These are phyloP conservation scores for Okamejei kenojei DNA, from an alignment of 2,797 vertebrate genomes.

Conservation along the genomic window DNA sequence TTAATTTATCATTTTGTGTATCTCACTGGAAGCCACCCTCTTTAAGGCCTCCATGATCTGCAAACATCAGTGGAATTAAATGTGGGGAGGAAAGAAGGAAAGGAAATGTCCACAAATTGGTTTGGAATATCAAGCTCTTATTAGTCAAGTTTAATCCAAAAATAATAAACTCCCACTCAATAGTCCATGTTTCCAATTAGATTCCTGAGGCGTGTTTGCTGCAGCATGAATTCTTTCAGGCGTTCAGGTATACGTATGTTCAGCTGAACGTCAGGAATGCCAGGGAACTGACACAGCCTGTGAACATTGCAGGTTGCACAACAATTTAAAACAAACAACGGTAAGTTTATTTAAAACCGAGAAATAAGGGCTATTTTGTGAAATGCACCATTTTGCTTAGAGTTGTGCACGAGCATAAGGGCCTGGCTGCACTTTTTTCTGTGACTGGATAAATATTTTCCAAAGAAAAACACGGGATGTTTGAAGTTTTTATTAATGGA, in stretches of 20 bases:
- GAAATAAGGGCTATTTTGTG: background rate
- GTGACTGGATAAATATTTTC: too few species aligned
- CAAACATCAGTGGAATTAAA: background rate
- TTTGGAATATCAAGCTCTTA: background rate
- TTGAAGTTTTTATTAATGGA: too few species aligned
- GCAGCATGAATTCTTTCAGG: background rate
- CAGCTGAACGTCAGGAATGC: background rate
- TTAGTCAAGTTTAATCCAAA: background rate
- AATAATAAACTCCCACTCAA: background rate
- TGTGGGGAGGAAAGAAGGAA: background rate
- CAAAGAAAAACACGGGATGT: too few species aligned
- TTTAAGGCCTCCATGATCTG: background rate
- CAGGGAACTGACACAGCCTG: background rate
- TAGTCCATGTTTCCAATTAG: background rate
- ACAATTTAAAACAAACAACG: background rate
- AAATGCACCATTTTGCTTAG: background rate
- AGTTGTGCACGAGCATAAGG: too few species aligned
- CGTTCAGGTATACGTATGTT: conserved; percentile 1
- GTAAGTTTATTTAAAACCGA: background rate
- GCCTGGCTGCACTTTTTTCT: too few species aligned
- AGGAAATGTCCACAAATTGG: background rate
- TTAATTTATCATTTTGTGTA: background rate
- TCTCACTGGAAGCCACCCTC: background rate
- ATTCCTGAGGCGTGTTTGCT: background rate
- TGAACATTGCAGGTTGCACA: background rate